Evolutionary conservation across 2,113 vertebrate genomes (phyloP).

Genomic region (Anarhynchus alexandrinus): DNA sequence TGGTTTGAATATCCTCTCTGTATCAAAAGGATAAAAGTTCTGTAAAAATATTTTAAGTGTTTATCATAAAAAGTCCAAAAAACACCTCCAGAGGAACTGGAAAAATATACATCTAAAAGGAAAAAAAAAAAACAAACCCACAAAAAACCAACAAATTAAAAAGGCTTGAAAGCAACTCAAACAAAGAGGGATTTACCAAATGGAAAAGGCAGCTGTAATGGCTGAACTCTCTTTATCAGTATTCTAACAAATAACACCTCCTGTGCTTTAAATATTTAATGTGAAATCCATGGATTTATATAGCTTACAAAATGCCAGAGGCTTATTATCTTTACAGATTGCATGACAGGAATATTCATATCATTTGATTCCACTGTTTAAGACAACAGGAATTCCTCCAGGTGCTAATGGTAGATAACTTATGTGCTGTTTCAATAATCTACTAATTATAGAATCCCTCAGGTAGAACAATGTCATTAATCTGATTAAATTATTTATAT

Average conservation of each 20-base stretch:
- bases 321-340: conserved; percentile 79
- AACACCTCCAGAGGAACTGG: conserved; percentile 29
- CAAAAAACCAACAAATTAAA: not conserved
- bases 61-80: conserved; percentile 51
- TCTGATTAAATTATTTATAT: conserved; percentile 83
- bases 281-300: conserved; percentile 78
- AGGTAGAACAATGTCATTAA: conserved; percentile 80
- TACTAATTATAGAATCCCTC: conserved; percentile 78
- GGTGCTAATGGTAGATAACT: conserved; percentile 80
- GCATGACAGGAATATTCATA: conserved; percentile 78
- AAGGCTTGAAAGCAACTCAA: conserved; percentile 43
- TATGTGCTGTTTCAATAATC: conserved; percentile 73
- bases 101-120: conserved; percentile 35
- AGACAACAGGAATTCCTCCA: conserved; percentile 79
- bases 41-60: conserved; percentile 61
- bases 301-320: conserved; percentile 77
- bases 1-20: conserved; percentile 46
- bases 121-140: not conserved
- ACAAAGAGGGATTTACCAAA: conserved; percentile 64
- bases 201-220: conserved; percentile 54
- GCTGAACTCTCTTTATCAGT: conserved; percentile 73
- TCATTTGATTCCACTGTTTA: conserved; percentile 55
- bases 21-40: conserved; percentile 49
- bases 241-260: conserved; percentile 76
- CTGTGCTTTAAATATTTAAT: conserved; percentile 83